Percentiles rank a stretch among this genome's conserved stretches.
Evolutionary conservation across 2,113 vertebrate genomes (phyloP).

Genomic region (Oryzias javanicus): DNA sequence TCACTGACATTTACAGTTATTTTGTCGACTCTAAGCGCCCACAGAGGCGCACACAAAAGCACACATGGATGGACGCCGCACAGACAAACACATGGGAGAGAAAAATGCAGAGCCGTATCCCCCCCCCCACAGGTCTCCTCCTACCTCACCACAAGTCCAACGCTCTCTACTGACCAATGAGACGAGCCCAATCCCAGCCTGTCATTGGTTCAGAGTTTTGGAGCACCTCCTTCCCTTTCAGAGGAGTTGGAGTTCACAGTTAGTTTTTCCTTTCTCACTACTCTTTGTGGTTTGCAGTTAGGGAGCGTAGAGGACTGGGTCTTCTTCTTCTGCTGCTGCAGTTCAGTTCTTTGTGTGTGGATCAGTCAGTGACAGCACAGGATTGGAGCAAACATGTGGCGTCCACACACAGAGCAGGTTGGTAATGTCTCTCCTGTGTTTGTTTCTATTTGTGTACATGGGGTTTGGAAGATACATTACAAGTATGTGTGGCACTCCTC

Average conservation of each 20-base stretch:
- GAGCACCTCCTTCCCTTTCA: slow-evolving; percentile 35
- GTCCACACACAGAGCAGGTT: slow-evolving; percentile 67
- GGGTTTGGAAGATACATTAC: background rate
- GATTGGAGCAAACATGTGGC: slow-evolving; percentile 54
- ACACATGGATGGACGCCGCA: no score
- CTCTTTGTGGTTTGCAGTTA: slow-evolving; percentile 15
- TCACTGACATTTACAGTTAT: no score
- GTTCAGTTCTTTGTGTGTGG: slow-evolving; percentile 6
- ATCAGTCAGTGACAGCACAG: slow-evolving; percentile 13
- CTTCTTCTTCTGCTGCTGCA: slow-evolving; percentile 1
- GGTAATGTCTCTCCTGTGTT: slow-evolving; percentile 36
- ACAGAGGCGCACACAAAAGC: background rate
- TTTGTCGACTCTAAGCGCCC: background rate
- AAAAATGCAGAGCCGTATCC: slow-evolving; percentile 6
- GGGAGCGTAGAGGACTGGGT: background rate
- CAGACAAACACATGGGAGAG: slow-evolving; percentile 1
- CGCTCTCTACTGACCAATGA: slow-evolving; percentile 39
- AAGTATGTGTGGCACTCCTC: slow-evolving; percentile 15
- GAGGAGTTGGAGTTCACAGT: slow-evolving; percentile 57
- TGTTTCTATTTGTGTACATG: slow-evolving; percentile 46
- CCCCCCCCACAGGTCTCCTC: slow-evolving; percentile 36
- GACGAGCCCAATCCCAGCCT: background rate
- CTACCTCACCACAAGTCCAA: slow-evolving; percentile 13
- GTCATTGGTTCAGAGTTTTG: slow-evolving; percentile 54
- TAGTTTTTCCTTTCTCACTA: slow-evolving; percentile 25